Evolutionary conservation across 2,113 vertebrate genomes (phyloP).

Genomic region (Pelodiscus sinensis): DNA sequence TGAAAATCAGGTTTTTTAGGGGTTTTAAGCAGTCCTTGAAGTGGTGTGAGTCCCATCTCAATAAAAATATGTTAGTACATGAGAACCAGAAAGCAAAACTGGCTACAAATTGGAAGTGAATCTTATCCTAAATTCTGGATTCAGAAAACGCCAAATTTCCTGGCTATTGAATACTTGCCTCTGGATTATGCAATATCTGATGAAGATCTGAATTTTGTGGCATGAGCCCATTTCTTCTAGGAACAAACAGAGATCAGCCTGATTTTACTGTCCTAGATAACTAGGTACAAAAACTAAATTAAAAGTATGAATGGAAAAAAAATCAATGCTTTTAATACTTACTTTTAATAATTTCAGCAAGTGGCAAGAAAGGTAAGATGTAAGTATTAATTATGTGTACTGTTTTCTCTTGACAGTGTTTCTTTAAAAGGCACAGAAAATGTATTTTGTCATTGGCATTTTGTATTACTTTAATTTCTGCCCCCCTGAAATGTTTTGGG

Average conservation of each 20-base stretch:
- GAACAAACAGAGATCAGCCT: not conserved
- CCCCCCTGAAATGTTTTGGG: not conserved
- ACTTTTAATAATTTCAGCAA: not conserved
- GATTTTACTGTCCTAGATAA: not conserved
- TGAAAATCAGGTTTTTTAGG: not conserved
- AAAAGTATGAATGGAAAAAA: not conserved
- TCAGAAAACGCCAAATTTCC: not conserved
- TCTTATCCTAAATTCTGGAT: not conserved
- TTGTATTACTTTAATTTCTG: not conserved
- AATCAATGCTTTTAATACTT: not conserved
- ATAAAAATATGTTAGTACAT: not conserved
- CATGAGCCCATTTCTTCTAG: not conserved
- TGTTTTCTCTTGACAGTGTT: not conserved
- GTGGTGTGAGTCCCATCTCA: not conserved
- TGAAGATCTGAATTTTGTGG: not conserved
- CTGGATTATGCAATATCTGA: not conserved
- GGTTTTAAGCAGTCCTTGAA: not conserved
- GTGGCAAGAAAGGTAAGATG: not conserved
- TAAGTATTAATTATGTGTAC: not conserved
- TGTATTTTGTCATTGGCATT: rapidly evolving
- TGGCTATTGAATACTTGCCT: not conserved
- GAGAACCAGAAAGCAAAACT: slow-evolving; percentile 10
- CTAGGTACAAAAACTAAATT: not conserved
- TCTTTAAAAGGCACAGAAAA: not conserved
- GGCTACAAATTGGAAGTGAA: not conserved